Evolutionary conservation across 1,140 invertebrate genomes (phyloP).

Genomic region (Drosophila kikkawai): DNA sequence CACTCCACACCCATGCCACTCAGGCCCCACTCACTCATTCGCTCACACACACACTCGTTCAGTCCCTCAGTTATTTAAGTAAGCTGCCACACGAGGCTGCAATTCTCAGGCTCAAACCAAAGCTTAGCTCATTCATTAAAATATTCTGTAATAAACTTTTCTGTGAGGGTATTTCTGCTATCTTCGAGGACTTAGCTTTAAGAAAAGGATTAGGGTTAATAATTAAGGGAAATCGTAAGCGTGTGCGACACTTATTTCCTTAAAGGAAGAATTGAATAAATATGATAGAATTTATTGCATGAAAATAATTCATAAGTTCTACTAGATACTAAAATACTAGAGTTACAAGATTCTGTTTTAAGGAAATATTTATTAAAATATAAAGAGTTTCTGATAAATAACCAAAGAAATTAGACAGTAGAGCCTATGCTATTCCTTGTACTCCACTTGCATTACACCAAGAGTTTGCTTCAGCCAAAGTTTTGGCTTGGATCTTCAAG

Average conservation of each 20-base stretch:
- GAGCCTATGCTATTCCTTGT: not conserved
- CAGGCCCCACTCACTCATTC: constrained; percentile 28
- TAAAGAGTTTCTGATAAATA: too few species aligned
- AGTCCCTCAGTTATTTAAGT: constrained; percentile 44
- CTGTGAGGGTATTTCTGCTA: constrained; percentile 7
- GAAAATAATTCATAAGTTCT: not conserved
- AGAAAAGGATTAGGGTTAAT: not conserved
- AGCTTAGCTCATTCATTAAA: constrained; percentile 69
- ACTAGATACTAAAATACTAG: not conserved
- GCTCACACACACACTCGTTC: constrained; percentile 26
- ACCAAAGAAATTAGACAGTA: not conserved
- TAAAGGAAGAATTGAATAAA: not conserved
- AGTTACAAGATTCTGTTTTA: not conserved
- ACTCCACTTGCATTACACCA: not conserved
- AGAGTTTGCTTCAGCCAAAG: constrained; percentile 5
- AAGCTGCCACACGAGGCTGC: constrained; percentile 60
- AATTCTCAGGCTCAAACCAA: constrained; percentile 36
- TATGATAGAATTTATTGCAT: not conserved
- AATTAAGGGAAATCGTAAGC: not conserved
- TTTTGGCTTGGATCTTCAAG: constrained; percentile 49
- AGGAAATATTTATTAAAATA: too few species aligned
- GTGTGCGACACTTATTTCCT: not conserved
- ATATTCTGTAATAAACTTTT: constrained; percentile 39
- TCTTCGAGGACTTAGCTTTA: not conserved
- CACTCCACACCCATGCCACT: constrained; percentile 28